phyloP scores from a whole-genome alignment of 2,797 vertebrate genomes.

The Myotis daubentonii region DNA sequence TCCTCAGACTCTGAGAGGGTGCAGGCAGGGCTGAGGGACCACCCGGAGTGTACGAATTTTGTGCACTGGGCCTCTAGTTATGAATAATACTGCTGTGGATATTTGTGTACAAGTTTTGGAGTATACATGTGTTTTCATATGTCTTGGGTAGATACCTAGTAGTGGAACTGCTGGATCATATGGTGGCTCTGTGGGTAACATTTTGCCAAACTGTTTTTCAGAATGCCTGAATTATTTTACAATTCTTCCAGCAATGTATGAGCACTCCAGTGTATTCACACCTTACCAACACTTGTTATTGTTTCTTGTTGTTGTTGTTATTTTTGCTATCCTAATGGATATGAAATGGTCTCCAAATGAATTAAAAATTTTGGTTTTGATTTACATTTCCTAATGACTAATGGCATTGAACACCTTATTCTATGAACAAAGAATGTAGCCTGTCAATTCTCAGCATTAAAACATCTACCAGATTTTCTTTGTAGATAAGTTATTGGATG shows the following conservation, averaged over 20 bases:
- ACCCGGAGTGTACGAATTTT: no score
- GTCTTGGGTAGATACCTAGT: background rate
- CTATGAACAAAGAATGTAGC: background rate
- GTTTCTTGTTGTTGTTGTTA: background rate
- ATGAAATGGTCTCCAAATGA: background rate
- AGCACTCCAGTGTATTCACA: background rate
- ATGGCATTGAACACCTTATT: background rate
- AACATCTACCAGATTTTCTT: conserved; percentile 15
- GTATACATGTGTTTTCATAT: conserved; percentile 12
- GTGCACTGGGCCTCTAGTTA: background rate
- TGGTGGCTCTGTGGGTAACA: conserved; percentile 1
- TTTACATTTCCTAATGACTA: conserved; percentile 49
- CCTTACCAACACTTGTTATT: background rate
- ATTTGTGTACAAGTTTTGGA: conserved; percentile 46
- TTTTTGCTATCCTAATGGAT: background rate
- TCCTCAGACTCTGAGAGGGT: no score
- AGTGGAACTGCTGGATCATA: background rate
- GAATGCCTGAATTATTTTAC: background rate
- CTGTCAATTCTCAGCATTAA: background rate
- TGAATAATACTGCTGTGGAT: conserved; percentile 3
- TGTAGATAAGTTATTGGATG: background rate
- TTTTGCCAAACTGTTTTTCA: conserved; percentile 22
- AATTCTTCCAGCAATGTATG: background rate
- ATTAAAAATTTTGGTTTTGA: background rate
- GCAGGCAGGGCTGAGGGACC: no score